A percentile compares a stretch with the other conserved stretches of the same genome.
phyloP scores from a whole-genome alignment of 2,888 invertebrate species.

The Amaurobius ferox region DNA sequence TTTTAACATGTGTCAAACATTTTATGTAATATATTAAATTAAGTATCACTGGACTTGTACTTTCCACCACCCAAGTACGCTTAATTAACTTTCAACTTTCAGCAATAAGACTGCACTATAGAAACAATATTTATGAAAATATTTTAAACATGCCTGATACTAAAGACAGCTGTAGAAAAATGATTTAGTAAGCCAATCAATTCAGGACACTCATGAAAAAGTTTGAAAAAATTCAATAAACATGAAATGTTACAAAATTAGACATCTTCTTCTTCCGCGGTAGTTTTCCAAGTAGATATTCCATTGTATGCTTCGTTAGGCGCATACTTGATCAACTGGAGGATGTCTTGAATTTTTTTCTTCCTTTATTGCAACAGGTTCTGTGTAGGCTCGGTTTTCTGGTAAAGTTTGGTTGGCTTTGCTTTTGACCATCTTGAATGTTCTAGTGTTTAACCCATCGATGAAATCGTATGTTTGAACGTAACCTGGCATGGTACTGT shows the following conservation, averaged over 20 bases:
- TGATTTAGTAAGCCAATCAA: slow-evolving; percentile 5
- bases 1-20: not conserved
- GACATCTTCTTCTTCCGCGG: not conserved
- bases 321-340: not conserved
- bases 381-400: not conserved
- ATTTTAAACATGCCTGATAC: not conserved
- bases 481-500: not conserved
- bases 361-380: not conserved
- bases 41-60: not conserved
- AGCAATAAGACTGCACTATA: too few species aligned
- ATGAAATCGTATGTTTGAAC: not conserved
- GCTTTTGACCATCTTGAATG: too few species aligned
- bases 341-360: too few species aligned
- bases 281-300: too few species aligned
- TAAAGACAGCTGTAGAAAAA: not conserved
- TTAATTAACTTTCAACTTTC: slow-evolving; percentile 4
- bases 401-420: not conserved
- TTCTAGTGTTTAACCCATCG: not conserved
- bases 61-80: not conserved
- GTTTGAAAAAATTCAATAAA: not conserved
- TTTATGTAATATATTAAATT: slow-evolving; percentile 5
- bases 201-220: not conserved
- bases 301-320: not conserved
- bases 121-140: too few species aligned
- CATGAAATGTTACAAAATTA: slow-evolving; percentile 8